phyloP scores from a whole-genome alignment of 1,140 invertebrate genomes.

The Pygmarrhopalites habei region DNA sequence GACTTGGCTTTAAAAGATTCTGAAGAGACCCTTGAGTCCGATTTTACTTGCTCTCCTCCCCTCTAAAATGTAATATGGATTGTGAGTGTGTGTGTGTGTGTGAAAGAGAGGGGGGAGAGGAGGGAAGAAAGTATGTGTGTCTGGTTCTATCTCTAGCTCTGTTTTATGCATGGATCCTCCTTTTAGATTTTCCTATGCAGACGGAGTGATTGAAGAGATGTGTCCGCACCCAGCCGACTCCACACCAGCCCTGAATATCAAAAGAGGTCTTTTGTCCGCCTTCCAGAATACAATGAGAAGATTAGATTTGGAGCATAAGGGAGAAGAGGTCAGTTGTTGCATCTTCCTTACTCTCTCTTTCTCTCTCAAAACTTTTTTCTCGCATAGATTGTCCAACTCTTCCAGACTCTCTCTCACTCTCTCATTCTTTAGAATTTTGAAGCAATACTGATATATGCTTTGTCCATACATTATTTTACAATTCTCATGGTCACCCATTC shows the following conservation, averaged over 20 bases:
- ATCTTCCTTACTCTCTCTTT: slow-evolving; percentile 6
- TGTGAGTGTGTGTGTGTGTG: neutral
- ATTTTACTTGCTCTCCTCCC: slow-evolving; percentile 2
- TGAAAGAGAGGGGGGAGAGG: neutral
- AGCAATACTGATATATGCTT: no score
- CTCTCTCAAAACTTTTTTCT: neutral
- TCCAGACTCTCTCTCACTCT: no score
- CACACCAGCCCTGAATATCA: slow-evolving; percentile 78
- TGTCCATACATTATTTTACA: no score
- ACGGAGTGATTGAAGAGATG: slow-evolving; percentile 67
- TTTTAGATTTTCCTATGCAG: slow-evolving; percentile 66
- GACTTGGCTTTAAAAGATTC: slow-evolving; percentile 11
- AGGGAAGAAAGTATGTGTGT: neutral
- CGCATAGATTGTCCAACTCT: no score
- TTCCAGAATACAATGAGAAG: slow-evolving; percentile 83
- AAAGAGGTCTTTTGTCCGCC: slow-evolving; percentile 74
- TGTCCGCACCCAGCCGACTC: slow-evolving; percentile 63
- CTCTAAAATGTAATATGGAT: neutral
- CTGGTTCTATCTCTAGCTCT: neutral
- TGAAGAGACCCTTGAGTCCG: slow-evolving; percentile 6
- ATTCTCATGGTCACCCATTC: no score
- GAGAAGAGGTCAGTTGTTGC: slow-evolving; percentile 53
- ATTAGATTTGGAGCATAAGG: slow-evolving; percentile 67
- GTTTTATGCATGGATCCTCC: neutral
- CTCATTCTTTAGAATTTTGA: no score